Evolutionary conservation across 2,113 vertebrate genomes (phyloP).

Genomic region (Cichladusa arquata): DNA sequence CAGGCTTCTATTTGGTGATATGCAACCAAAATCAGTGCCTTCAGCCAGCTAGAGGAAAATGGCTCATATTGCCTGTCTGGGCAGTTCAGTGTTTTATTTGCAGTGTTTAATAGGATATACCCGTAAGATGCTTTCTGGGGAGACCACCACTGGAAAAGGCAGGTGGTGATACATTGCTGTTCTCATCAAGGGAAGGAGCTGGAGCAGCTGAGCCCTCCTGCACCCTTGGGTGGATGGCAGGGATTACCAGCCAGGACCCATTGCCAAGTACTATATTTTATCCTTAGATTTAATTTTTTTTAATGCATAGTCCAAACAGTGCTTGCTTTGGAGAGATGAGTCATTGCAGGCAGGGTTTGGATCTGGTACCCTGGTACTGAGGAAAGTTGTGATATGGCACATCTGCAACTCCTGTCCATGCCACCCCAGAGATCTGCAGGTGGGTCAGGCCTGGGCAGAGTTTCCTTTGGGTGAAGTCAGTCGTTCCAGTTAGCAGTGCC

Average conservation of each 20-base stretch:
- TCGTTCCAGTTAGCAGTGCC: neutral
- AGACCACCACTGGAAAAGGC: neutral
- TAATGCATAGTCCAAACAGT: neutral
- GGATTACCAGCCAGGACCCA: neutral
- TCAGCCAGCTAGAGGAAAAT: neutral
- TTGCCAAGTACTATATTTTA: neutral
- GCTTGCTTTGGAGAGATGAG: neutral
- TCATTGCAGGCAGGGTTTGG: neutral
- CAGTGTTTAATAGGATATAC: neutral
- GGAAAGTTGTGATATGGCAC: neutral
- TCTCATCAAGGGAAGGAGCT: neutral
- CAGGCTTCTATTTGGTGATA: neutral
- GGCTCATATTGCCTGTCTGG: neutral
- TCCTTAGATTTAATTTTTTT: neutral
- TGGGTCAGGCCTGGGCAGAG: neutral
- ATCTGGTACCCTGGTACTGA: neutral
- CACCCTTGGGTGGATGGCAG: neutral
- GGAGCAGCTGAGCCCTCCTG: neutral
- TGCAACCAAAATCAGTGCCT: neutral
- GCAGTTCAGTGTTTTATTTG: neutral
- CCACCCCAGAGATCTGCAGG: neutral
- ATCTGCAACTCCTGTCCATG: fast-evolving
- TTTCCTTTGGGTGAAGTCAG: constrained; percentile 17
- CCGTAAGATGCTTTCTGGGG: neutral
- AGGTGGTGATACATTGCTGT: neutral